Conservation (phyloP, 2,797 vertebrate genomes). For the Sebastes steindachneri region DNA sequence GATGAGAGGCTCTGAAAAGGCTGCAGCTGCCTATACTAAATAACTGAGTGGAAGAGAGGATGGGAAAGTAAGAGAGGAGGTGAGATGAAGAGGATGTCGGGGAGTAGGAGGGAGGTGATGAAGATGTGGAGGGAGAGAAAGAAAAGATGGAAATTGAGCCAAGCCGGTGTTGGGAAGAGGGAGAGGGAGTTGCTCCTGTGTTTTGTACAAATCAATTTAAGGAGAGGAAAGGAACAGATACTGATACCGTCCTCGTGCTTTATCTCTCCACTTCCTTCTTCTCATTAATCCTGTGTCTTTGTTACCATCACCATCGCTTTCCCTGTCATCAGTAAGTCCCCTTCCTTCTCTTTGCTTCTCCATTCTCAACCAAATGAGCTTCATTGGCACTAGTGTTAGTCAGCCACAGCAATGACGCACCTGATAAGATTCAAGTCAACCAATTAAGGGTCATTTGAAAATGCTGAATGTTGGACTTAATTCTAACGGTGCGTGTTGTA, state of each 20-base stretch:
- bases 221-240: neutral
- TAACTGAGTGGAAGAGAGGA: constrained; percentile 19
- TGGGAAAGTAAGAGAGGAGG: constrained; percentile 13
- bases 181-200: neutral
- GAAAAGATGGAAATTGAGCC: neutral
- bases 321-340: neutral
- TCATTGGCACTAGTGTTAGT: neutral
- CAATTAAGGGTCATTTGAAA: neutral
- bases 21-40: constrained; percentile 59
- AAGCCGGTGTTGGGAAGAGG: neutral
- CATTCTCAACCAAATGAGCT: neutral
- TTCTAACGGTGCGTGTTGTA: neutral
- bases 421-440: neutral
- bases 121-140: neutral
- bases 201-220: neutral
- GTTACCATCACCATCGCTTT: neutral
- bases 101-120: neutral
- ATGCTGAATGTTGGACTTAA: neutral
- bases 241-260: neutral
- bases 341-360: neutral
- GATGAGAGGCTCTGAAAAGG: constrained; percentile 58
- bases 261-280: neutral
- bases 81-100: constrained; percentile 34
- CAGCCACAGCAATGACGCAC: neutral
- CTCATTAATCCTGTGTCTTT: neutral